Conservation (phyloP, 2,797 vertebrate species). For the Graptemys geographica region DNA sequence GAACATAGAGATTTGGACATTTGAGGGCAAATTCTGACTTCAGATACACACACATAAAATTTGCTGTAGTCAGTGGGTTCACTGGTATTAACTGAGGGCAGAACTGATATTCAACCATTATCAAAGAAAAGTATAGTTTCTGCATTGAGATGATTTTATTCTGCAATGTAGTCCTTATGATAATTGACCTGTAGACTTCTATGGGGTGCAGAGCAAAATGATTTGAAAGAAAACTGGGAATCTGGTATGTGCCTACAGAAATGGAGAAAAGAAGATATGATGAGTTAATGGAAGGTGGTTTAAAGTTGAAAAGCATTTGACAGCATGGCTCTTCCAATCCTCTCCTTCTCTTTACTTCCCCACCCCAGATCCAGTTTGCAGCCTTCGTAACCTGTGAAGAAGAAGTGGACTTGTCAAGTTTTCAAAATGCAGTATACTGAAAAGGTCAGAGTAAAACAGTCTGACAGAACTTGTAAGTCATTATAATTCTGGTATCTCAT, state of each 20-base stretch:
- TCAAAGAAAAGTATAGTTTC: background rate
- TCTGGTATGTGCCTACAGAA: background rate
- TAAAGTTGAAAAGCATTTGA: conserved; percentile 42
- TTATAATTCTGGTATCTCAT: conserved; percentile 79
- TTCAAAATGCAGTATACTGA: conserved; percentile 76
- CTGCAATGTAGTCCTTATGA: accelerated
- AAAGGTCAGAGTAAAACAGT: conserved; percentile 80
- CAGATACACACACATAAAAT: background rate
- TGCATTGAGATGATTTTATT: accelerated
- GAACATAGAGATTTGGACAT: background rate
- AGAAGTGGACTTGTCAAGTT: conserved; percentile 74
- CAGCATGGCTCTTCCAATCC: background rate
- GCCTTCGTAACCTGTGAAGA: conserved; percentile 33
- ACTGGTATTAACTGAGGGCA: conserved; percentile 6
- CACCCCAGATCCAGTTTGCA: conserved; percentile 53
- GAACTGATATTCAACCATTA: background rate
- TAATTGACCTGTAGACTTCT: background rate
- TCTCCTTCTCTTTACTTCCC: conserved; percentile 20
- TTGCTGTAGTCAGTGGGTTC: background rate
- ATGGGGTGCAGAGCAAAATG: background rate
- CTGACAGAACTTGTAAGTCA: conserved; percentile 80
- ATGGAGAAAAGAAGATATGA: background rate
- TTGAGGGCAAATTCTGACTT: conserved; percentile 28
- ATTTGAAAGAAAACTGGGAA: background rate
- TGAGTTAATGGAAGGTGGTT: background rate